phyloP scores from a whole-genome alignment of 2,113 vertebrate genomes.

The Menidia beryllina region DNA sequence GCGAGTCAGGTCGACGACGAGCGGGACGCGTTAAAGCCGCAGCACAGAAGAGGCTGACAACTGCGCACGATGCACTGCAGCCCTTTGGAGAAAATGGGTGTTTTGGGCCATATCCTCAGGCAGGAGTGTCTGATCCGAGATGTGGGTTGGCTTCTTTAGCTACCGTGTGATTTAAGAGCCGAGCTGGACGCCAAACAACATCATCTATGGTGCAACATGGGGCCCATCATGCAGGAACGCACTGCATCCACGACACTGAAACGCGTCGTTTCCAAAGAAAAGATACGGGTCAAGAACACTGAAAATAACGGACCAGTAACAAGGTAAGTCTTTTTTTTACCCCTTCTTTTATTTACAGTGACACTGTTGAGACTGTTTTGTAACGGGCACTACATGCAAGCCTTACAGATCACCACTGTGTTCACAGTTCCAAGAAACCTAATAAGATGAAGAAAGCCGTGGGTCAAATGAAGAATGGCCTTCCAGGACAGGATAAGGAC shows the following conservation, averaged over 20 bases:
- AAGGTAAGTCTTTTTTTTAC: constrained; percentile 66
- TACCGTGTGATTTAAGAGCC: constrained; percentile 35
- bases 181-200: constrained; percentile 48
- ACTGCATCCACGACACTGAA: constrained; percentile 78
- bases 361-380: not conserved
- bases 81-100: constrained; percentile 64
- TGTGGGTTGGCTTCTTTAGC: constrained; percentile 75
- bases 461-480: constrained; percentile 76
- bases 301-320: constrained; percentile 72
- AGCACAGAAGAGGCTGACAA: constrained; percentile 35
- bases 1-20: constrained; percentile 6
- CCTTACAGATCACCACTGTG: constrained; percentile 22
- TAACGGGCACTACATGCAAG: not conserved
- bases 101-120: constrained; percentile 56
- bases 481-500: constrained; percentile 81
- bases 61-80: constrained; percentile 79
- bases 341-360: not conserved
- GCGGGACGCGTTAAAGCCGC: constrained; percentile 40
- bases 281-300: constrained; percentile 79
- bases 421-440: constrained; percentile 80
- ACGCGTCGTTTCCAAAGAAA: constrained; percentile 80
- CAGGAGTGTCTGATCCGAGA: constrained; percentile 58
- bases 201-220: constrained; percentile 74
- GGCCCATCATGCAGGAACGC: constrained; percentile 84
- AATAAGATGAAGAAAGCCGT: constrained; percentile 83